Evolutionary conservation across 1,140 invertebrate genomes (phyloP).

Genomic region (Mizuhopecten yessoensis): DNA sequence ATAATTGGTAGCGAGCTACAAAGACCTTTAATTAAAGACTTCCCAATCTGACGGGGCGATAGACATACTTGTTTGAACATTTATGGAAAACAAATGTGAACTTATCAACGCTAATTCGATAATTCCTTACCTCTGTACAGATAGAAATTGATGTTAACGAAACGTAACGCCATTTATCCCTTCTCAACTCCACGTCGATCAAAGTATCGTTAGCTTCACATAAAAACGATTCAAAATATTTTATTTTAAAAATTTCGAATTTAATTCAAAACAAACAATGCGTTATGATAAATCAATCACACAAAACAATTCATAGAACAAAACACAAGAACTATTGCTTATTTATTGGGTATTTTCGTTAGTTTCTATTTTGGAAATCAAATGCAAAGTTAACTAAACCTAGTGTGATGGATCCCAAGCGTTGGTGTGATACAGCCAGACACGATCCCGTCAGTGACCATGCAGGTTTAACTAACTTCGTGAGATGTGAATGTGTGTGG

Average conservation of each 20-base stretch:
- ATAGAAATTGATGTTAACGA: neutral
- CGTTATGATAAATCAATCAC: too few relatives aligned
- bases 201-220: too few relatives aligned
- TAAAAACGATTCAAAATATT: too few relatives aligned
- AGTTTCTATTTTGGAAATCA: neutral
- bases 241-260: too few relatives aligned
- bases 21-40: too few relatives aligned
- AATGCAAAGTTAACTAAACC: neutral
- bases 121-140: neutral
- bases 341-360: too few relatives aligned
- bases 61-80: neutral
- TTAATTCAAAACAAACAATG: too few relatives aligned
- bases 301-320: too few relatives aligned
- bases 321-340: too few relatives aligned
- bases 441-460: neutral
- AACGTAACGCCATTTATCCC: neutral
- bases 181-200: neutral
- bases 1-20: too few relatives aligned
- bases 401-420: too few relatives aligned
- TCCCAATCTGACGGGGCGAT: neutral
- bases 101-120: neutral
- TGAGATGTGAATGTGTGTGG: neutral
- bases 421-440: neutral
- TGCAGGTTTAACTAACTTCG: neutral
- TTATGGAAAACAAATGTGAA: constrained; percentile 17